phyloP scores from a whole-genome alignment of 2,113 vertebrate genomes.

The Eptatretus burgeri region DNA sequence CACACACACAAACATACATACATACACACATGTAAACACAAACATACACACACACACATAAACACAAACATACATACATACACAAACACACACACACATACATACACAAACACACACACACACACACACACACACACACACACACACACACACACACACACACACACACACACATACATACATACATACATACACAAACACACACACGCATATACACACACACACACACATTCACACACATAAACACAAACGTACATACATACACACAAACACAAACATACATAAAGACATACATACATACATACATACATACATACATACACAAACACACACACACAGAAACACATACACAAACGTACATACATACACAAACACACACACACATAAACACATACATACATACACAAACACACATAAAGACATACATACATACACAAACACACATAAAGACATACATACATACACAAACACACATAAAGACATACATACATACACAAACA shows the following conservation, averaged over 20 bases:
- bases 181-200: neutral
- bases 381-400: neutral
- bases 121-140: neutral
- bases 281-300: neutral
- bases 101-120: neutral
- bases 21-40: neutral
- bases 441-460: neutral
- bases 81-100: neutral
- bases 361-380: neutral
- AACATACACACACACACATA: neutral
- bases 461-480: neutral
- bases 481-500: neutral
- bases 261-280: neutral
- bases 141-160: neutral
- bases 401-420: neutral
- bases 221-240: neutral
- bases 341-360: neutral
- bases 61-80: neutral
- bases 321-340: neutral
- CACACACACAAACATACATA: too few relatives aligned
- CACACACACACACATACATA: neutral
- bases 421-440: neutral
- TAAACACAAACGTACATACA: neutral
- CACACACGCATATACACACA: neutral
- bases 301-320: too few relatives aligned